These are phyloP conservation scores for Teleogryllus oceanicus DNA, from an alignment of 2,888 invertebrate species.

Conservation along the genomic window DNA sequence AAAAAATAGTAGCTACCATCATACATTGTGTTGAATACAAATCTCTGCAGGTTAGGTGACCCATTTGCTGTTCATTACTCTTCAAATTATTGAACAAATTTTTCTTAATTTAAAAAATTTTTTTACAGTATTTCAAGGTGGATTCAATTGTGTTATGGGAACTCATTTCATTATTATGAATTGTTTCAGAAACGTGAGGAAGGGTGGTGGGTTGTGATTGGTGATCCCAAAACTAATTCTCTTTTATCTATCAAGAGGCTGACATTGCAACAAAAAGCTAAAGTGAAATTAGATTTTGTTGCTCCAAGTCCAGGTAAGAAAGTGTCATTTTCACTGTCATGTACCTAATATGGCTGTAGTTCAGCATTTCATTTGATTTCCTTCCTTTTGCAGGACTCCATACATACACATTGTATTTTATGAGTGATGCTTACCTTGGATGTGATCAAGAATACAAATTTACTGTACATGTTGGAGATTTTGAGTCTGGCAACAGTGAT, in stretches of 20 bases:
- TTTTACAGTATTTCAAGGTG: too few species aligned
- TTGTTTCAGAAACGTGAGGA: constrained; percentile 76
- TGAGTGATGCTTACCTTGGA: constrained; percentile 98
- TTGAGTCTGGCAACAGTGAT: constrained; percentile 53
- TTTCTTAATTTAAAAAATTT: too few species aligned
- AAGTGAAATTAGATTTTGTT: constrained; percentile 85
- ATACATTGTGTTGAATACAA: too few species aligned
- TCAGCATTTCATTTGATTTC: too few species aligned
- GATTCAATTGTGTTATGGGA: too few species aligned
- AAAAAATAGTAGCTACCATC: too few species aligned
- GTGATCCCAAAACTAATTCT: constrained; percentile 91
- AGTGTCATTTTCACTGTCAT: background rate
- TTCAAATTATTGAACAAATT: too few species aligned
- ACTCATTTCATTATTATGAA: constrained; percentile 21
- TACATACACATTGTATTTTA: constrained; percentile 93
- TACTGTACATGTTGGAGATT: constrained; percentile 74
- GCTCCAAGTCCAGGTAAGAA: constrained; percentile 69
- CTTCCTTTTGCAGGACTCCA: constrained; percentile 62
- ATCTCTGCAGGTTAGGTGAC: too few species aligned
- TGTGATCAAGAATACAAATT: constrained; percentile 99
- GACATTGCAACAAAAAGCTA: constrained; percentile 89
- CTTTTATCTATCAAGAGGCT: constrained; percentile 94
- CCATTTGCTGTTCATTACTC: too few species aligned
- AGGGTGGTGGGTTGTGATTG: constrained; percentile 98
- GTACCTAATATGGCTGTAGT: background rate